Percentiles rank a stretch among this genome's conserved stretches.
Conservation (phyloP, 2,113 vertebrate species). For the Ageneiosus marmoratus region DNA sequence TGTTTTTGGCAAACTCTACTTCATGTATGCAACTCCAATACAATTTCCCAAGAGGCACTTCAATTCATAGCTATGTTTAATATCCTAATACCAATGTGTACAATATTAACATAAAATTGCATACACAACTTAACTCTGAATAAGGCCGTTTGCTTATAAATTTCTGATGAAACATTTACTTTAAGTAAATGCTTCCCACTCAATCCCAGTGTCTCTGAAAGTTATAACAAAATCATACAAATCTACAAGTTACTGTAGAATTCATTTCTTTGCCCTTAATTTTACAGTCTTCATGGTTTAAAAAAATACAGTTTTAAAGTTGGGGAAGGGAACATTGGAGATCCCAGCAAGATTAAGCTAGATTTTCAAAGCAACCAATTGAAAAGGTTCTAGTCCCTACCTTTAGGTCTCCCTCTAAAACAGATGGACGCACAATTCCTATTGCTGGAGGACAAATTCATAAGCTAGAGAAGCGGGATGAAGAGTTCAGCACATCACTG, state of each 20-base stretch:
- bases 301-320: too few relatives aligned
- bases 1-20: background rate
- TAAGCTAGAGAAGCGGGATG: too few relatives aligned
- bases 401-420: too few relatives aligned
- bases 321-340: too few relatives aligned
- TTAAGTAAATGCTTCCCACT: too few relatives aligned
- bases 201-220: too few relatives aligned
- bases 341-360: too few relatives aligned
- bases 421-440: too few relatives aligned
- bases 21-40: background rate
- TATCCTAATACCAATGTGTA: background rate
- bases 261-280: background rate
- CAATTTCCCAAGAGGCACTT: background rate
- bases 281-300: background rate
- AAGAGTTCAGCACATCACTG: too few relatives aligned
- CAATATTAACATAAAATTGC: background rate
- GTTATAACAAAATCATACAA: background rate
- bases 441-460: too few relatives aligned
- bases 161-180: background rate
- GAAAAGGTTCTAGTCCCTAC: too few relatives aligned
- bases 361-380: too few relatives aligned
- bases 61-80: background rate
- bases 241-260: background rate
- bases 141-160: background rate
- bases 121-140: background rate